Percentiles rank a stretch among this genome's conserved stretches.
Conservation (phyloP, 2,113 vertebrate species). For the Cyprinodon variegatus region DNA sequence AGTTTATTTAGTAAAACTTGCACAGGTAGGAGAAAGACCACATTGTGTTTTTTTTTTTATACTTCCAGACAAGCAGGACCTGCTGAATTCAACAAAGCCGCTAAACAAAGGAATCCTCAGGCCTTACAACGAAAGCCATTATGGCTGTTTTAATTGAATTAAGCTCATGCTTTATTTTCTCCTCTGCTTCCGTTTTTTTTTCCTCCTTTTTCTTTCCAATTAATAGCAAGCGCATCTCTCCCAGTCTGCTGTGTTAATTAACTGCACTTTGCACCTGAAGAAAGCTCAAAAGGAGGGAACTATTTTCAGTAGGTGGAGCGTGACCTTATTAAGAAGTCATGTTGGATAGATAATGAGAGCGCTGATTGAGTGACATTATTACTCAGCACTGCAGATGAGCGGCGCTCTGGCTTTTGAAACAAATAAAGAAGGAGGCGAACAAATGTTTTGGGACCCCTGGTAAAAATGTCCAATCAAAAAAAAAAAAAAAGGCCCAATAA, state of each 20-base stretch:
- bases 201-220: slow-evolving; percentile 72
- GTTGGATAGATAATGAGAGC: slow-evolving; percentile 81
- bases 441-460: background rate
- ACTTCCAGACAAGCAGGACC: slow-evolving; percentile 66
- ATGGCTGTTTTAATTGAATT: slow-evolving; percentile 82
- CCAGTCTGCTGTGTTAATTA: slow-evolving; percentile 82
- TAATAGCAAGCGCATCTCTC: slow-evolving; percentile 76
- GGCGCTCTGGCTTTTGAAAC: slow-evolving; percentile 53
- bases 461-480: background rate
- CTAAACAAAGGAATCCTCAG: slow-evolving; percentile 75
- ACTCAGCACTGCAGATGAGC: slow-evolving; percentile 67
- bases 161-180: slow-evolving; percentile 79
- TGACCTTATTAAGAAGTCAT: slow-evolving; percentile 85
- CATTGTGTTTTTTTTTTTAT: slow-evolving; percentile 51
- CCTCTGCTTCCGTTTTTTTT: slow-evolving; percentile 37
- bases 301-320: slow-evolving; percentile 85
- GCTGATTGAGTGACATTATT: slow-evolving; percentile 82
- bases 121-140: slow-evolving; percentile 75
- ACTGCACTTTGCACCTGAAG: slow-evolving; percentile 85
- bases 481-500: background rate
- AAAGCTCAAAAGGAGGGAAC: slow-evolving; percentile 81
- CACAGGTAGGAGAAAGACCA: slow-evolving; percentile 39
- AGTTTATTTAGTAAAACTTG: slow-evolving; percentile 58
- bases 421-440: slow-evolving; percentile 39
- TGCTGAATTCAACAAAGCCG: slow-evolving; percentile 71